A percentile compares a stretch with the other conserved stretches of the same genome.
Evolutionary conservation across 64 coral and sea anemone species (phyloP).

Genomic region (Porites australiensis): DNA sequence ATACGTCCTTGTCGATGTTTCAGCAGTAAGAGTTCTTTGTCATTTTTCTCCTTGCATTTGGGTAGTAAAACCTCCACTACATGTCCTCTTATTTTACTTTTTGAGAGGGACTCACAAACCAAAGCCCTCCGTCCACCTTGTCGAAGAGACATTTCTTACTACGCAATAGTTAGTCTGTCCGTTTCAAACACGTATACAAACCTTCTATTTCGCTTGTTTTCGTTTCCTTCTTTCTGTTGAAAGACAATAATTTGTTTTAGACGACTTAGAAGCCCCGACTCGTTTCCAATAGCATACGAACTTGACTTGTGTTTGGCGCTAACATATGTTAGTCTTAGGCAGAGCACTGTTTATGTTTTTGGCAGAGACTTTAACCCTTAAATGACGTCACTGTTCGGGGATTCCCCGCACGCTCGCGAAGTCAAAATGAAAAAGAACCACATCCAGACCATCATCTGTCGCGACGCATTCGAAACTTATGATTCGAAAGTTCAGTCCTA

Average conservation of each 20-base stretch:
- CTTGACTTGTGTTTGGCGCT: neutral
- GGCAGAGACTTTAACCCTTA: too few relatives aligned
- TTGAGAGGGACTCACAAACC: neutral
- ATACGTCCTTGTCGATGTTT: neutral
- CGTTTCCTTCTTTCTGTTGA: neutral
- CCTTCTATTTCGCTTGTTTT: neutral
- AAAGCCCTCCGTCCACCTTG: neutral
- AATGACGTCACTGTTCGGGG: too few relatives aligned
- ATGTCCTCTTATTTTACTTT: neutral
- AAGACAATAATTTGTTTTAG: neutral
- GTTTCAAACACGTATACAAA: neutral
- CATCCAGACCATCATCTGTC: too few relatives aligned
- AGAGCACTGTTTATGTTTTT: too few relatives aligned
- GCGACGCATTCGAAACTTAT: too few relatives aligned
- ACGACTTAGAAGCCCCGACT: neutral
- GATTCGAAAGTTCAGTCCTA: too few relatives aligned
- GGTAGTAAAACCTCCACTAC: constrained; percentile 15
- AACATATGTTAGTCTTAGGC: too few relatives aligned
- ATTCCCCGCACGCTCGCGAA: too few relatives aligned
- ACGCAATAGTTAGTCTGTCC: neutral
- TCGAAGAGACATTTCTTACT: neutral
- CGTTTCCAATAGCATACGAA: neutral
- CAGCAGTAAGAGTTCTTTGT: neutral
- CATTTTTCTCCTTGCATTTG: neutral
- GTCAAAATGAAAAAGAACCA: too few relatives aligned